Conservation (phyloP, 2,888 invertebrate genomes). For the Torymus auratus region DNA sequence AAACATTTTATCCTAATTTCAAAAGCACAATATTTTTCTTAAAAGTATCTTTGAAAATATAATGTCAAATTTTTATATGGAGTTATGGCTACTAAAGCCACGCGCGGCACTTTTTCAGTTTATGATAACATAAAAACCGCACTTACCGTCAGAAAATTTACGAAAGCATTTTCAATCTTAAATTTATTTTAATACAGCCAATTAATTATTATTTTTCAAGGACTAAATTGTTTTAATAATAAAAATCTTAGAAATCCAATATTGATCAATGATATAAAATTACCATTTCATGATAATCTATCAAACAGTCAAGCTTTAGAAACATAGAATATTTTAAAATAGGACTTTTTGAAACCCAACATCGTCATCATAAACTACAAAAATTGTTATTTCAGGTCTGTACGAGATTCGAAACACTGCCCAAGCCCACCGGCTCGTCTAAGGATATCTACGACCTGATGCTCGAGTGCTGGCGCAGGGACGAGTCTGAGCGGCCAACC, state of each 20-base stretch:
- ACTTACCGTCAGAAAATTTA: slow-evolving; percentile 3
- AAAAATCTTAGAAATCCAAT: too few species aligned
- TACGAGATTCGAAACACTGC: slow-evolving; percentile 79
- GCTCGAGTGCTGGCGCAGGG: slow-evolving; percentile 90
- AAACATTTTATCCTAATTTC: too few species aligned
- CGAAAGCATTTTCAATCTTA: slow-evolving; percentile 11
- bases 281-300: too few species aligned
- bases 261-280: too few species aligned
- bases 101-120: slow-evolving; percentile 4
- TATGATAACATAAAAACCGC: slow-evolving; percentile 5
- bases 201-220: too few species aligned
- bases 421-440: slow-evolving; percentile 84
- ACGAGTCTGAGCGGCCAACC: slow-evolving; percentile 85
- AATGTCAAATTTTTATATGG: slow-evolving; percentile 4
- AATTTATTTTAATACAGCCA: neutral
- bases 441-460: slow-evolving; percentile 91
- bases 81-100: neutral
- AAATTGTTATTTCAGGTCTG: slow-evolving; percentile 10
- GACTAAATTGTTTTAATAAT: too few species aligned
- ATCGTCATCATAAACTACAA: too few species aligned
- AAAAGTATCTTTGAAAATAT: slow-evolving; percentile 15
- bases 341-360: too few species aligned
- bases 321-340: too few species aligned
- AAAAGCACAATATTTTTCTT: too few species aligned
- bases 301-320: too few species aligned